Base-by-base conservation (phyloP, 2,113 vertebrate species). In the Vulpes ferrilata region DNA sequence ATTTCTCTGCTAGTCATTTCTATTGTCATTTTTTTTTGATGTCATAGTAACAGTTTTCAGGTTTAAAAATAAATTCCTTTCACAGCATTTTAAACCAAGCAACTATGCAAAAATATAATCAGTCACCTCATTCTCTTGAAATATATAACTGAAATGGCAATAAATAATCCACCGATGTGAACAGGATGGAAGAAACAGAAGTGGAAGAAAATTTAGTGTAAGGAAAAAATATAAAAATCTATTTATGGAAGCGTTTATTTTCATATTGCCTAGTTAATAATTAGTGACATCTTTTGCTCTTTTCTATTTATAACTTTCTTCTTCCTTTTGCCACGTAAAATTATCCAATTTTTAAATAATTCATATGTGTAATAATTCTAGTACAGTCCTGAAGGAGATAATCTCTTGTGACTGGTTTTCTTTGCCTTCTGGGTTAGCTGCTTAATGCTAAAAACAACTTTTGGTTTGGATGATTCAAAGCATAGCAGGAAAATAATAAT, bases 181-280 rank as follows among this genome's bases (percentile, higher is more conserved):
- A 94, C 65, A 86, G 69, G 60, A 57, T 96, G 92, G 96, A 94
- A 98, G 98, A 97, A 96, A 81, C 96, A 88, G 93, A 95, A 95
- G 84, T 86, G 94, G 85, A 97, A 96, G 97, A 89, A 98, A 95
- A 79, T 38, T 65, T 81, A 96, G 87, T 20, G 0, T 85, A 93
- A 96, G 96, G 97, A 81, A 96, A 98, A 97, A 92, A 62, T 81
- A 93, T 73, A 93, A 96, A 98, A 67, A 20, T 74, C 92, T 93
- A 83, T 95, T 97, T 96, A 92, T 97, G 79, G 90, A 88, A 93
- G 96, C 25, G n/a, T 95, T 97, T 97, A 88, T 94, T 59, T 95
- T 97, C 95, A 93, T 93, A 89, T 97, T 97, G 94, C 93, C 94
- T 97, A 88, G 90, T 97, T 98, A 96, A 97, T 81, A 91, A 97